phyloP scores from a whole-genome alignment of 2,888 invertebrate genomes.

The Gastrophysa polygoni region DNA sequence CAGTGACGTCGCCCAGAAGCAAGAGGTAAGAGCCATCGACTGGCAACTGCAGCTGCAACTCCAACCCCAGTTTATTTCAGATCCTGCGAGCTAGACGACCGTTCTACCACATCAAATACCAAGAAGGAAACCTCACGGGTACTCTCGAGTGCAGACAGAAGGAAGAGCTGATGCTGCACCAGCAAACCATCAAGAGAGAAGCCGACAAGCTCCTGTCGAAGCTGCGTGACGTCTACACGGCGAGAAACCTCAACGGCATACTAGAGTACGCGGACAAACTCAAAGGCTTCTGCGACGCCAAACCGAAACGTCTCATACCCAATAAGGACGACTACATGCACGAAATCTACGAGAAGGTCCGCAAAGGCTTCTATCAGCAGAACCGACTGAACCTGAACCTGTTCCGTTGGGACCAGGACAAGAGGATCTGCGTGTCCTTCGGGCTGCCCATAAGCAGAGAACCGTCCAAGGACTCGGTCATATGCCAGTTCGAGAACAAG shows the following conservation, averaged over 20 bases:
- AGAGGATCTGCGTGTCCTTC: slow-evolving; percentile 49
- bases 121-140: slow-evolving; percentile 49
- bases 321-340: slow-evolving; percentile 52
- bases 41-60: neutral
- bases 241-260: slow-evolving; percentile 33
- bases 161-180: slow-evolving; percentile 48
- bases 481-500: slow-evolving; percentile 48
- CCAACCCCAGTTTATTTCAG: neutral
- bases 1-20: slow-evolving; percentile 50
- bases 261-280: slow-evolving; percentile 53
- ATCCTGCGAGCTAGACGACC: slow-evolving; percentile 56
- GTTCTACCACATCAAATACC: slow-evolving; percentile 57
- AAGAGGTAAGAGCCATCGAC: slow-evolving; percentile 47
- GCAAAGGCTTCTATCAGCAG: slow-evolving; percentile 55
- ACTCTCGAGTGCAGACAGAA: slow-evolving; percentile 46
- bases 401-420: slow-evolving; percentile 41
- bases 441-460: slow-evolving; percentile 48
- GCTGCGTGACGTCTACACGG: slow-evolving; percentile 48
- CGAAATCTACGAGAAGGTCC: slow-evolving; percentile 55
- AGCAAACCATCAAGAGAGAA: slow-evolving; percentile 49
- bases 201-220: slow-evolving; percentile 53
- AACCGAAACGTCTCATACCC: slow-evolving; percentile 55
- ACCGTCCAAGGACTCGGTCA: slow-evolving; percentile 54
- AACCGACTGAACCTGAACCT: slow-evolving; percentile 53
- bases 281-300: slow-evolving; percentile 55